Conservation (phyloP, 2,113 vertebrate genomes). For the Myiozetetes cayanensis region DNA sequence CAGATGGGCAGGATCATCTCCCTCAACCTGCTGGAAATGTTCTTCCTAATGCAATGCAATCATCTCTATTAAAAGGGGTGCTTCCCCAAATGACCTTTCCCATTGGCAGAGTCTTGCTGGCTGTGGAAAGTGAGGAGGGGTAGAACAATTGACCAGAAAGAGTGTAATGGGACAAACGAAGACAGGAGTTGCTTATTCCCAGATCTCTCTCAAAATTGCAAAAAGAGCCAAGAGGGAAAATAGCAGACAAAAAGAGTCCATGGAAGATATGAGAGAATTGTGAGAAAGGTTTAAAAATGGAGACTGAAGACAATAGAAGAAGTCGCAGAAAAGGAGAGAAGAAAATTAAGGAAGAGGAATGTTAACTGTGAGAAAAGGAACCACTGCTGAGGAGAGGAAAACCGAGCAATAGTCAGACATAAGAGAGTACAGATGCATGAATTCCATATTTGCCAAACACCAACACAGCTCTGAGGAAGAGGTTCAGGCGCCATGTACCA, state of each 20-base stretch:
- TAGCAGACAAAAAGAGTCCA: neutral
- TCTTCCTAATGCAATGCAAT: neutral
- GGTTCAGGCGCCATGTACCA: neutral
- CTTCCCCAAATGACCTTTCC: neutral
- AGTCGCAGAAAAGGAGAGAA: neutral
- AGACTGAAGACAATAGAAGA: neutral
- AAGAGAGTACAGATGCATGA: neutral
- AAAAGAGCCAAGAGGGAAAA: neutral
- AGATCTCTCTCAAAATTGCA: neutral
- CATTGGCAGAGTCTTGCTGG: neutral
- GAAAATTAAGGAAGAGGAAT: neutral
- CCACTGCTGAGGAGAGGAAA: neutral
- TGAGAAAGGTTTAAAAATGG: neutral
- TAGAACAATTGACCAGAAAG: neutral
- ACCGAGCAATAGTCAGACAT: neutral
- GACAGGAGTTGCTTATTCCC: neutral
- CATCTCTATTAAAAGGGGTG: neutral
- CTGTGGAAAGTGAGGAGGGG: neutral
- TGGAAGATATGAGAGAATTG: neutral
- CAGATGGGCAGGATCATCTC: neutral
- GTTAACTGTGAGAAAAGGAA: neutral
- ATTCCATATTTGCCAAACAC: neutral
- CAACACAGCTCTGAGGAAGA: neutral
- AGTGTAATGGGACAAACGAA: neutral
- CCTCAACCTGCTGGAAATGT: rapidly evolving